These are phyloP conservation scores for Paratrypauchen microcephalus DNA, from an alignment of 2,797 vertebrate species.

Conservation along the genomic window DNA sequence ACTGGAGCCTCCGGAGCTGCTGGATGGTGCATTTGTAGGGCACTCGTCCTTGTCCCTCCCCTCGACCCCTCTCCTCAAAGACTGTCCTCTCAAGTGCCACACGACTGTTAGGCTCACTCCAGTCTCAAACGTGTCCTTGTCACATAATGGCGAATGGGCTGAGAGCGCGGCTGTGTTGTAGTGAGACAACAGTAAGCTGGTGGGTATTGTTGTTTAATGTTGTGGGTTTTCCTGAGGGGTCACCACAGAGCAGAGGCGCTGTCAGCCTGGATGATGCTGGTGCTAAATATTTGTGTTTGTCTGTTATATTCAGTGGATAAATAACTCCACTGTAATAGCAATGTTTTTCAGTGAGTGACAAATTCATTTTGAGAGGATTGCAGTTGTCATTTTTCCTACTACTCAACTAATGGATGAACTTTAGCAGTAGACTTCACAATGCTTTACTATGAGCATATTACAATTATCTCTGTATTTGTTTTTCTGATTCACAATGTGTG, in stretches of 20 bases:
- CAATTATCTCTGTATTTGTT: slow-evolving; percentile 1
- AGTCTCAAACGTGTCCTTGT: slow-evolving; percentile 72
- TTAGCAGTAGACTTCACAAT: neutral
- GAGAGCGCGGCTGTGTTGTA: slow-evolving; percentile 44
- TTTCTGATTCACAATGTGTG: slow-evolving; percentile 7
- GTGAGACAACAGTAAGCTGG: slow-evolving; percentile 49
- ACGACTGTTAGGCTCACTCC: slow-evolving; percentile 70
- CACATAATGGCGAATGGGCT: slow-evolving; percentile 69
- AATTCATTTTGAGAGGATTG: neutral
- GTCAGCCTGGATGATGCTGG: slow-evolving; percentile 57
- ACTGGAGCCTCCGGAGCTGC: slow-evolving; percentile 69
- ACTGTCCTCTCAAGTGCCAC: slow-evolving; percentile 71
- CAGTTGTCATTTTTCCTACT: too few species aligned
- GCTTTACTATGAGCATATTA: slow-evolving; percentile 9
- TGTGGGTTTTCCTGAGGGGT: slow-evolving; percentile 59
- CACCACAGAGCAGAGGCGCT: slow-evolving; percentile 41
- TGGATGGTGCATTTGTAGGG: slow-evolving; percentile 72
- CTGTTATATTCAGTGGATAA: slow-evolving; percentile 47
- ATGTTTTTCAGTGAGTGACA: slow-evolving; percentile 14
- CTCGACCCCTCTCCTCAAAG: slow-evolving; percentile 76
- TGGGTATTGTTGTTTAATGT: slow-evolving; percentile 49
- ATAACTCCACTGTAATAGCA: slow-evolving; percentile 42
- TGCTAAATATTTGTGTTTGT: slow-evolving; percentile 73
- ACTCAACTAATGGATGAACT: too few species aligned
- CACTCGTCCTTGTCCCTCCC: slow-evolving; percentile 73